These are phyloP conservation scores for Homarus americanus DNA, from an alignment of 1,140 invertebrate genomes.

Conservation along the genomic window DNA sequence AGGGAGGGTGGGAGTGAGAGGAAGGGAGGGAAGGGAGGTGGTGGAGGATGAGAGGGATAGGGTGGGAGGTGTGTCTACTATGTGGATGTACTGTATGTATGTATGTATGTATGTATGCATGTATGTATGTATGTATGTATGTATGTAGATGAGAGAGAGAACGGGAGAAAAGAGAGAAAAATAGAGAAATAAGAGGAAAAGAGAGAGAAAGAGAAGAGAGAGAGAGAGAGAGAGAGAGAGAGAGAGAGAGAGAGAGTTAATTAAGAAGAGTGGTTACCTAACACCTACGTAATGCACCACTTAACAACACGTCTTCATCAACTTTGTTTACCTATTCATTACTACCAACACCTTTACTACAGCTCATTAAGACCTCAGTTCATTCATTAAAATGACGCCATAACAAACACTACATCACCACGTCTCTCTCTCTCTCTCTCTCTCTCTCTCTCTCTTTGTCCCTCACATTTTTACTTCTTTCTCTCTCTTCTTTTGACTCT, in stretches of 20 bases:
- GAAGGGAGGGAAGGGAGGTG: no score
- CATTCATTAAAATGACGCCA: not conserved
- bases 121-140: no score
- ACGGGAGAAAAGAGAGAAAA: not conserved
- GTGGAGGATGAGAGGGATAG: not conserved
- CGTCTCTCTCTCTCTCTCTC: no score
- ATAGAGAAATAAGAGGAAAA: no score
- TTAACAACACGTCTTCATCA: not conserved
- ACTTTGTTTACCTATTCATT: not conserved
- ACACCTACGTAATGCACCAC: not conserved
- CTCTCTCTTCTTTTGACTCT: not conserved
- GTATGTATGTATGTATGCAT: not conserved
- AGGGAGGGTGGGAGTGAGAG: no score
- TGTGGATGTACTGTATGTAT: no score
- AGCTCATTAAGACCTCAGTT: no score
- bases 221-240: conserved; percentile 3
- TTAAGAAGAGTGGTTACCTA: no score
- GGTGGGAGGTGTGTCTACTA: not conserved
- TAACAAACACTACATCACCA: not conserved
- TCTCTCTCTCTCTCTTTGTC: no score
- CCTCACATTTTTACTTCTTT: not conserved
- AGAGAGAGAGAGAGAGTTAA: no score
- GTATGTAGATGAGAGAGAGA: not conserved
- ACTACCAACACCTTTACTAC: not conserved
- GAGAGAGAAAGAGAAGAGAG: not conserved